phyloP scores from a whole-genome alignment of 2,113 vertebrate genomes.

The Bufo gargarizans region DNA sequence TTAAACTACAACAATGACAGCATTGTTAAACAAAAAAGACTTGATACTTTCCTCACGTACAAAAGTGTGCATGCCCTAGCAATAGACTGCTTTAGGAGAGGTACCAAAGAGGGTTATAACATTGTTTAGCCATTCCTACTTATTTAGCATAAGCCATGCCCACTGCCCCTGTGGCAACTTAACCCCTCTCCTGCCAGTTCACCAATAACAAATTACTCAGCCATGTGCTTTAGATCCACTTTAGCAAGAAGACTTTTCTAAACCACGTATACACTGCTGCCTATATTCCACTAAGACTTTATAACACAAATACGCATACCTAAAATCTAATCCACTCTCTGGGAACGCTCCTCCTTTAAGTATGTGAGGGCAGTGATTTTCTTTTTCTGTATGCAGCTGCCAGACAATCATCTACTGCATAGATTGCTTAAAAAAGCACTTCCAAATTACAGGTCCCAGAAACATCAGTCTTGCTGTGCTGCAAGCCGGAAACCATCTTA shows the following conservation, averaged over 20 bases:
- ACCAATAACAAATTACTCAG: neutral
- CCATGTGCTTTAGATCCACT: neutral
- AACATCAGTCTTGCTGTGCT: slow-evolving; percentile 18
- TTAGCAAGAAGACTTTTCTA: slow-evolving; percentile 21
- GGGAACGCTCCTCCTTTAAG: slow-evolving; percentile 42
- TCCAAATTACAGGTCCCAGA: slow-evolving; percentile 27
- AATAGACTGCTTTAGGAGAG: slow-evolving; percentile 39
- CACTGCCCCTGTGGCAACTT: slow-evolving; percentile 59
- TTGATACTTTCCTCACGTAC: neutral
- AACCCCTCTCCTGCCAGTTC: slow-evolving; percentile 34
- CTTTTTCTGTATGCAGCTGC: slow-evolving; percentile 36
- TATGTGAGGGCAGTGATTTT: slow-evolving; percentile 52
- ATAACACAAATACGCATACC: neutral
- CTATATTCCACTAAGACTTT: slow-evolving; percentile 2
- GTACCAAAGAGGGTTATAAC: slow-evolving; percentile 43
- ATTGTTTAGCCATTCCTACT: slow-evolving; percentile 15
- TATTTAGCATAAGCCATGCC: slow-evolving; percentile 46
- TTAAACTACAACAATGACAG: neutral
- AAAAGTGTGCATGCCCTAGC: slow-evolving; percentile 25
- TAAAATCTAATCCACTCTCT: neutral
- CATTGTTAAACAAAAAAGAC: neutral
- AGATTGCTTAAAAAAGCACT: slow-evolving; percentile 39
- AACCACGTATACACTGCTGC: neutral
- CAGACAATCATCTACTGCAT: slow-evolving; percentile 49
- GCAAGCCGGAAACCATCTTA: slow-evolving; percentile 30